A percentile compares a stretch with the other conserved stretches of the same genome.
phyloP scores from a whole-genome alignment of 2,888 invertebrate species.

The Odiellus spinosus region DNA sequence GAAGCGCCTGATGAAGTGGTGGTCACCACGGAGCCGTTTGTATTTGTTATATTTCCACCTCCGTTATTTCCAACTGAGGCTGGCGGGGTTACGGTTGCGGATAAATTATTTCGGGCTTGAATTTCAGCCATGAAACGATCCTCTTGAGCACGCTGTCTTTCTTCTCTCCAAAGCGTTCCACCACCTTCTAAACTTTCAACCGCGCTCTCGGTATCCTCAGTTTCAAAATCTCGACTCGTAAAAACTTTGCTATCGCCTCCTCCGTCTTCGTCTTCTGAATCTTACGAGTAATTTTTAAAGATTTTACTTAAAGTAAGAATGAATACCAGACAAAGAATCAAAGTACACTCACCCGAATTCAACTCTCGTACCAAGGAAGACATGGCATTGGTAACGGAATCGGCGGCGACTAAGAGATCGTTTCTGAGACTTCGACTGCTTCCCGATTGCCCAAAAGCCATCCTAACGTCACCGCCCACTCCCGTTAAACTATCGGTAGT shows the following conservation, averaged over 20 bases:
- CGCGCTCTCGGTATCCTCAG: constrained; percentile 17
- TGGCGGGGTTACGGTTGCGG: too few species aligned
- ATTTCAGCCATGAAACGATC: constrained; percentile 44
- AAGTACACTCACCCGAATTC: constrained; percentile 42
- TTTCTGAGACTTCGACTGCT: constrained; percentile 33
- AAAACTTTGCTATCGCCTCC: constrained; percentile 13
- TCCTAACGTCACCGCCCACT: constrained; percentile 36
- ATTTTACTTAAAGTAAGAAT: too few species aligned
- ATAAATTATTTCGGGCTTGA: constrained; percentile 39
- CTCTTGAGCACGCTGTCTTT: constrained; percentile 15
- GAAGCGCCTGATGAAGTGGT: too few species aligned
- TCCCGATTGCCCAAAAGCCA: constrained; percentile 27
- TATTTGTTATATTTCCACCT: too few species aligned
- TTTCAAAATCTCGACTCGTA: constrained; percentile 15
- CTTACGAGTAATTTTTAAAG: too few species aligned
- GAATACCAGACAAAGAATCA: too few species aligned
- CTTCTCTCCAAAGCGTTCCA: constrained; percentile 16
- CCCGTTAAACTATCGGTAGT: constrained; percentile 26
- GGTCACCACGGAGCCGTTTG: too few species aligned
- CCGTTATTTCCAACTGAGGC: too few species aligned
- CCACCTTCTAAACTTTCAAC: constrained; percentile 16
- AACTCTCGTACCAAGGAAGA: constrained; percentile 89
- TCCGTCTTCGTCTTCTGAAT: constrained; percentile 17
- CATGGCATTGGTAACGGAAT: constrained; percentile 96
- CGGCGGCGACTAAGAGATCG: constrained; percentile 84